A percentile compares a stretch with the other conserved stretches of the same genome.
phyloP scores from a whole-genome alignment of 2,113 vertebrate genomes.

The Nothoprocta perdicaria region DNA sequence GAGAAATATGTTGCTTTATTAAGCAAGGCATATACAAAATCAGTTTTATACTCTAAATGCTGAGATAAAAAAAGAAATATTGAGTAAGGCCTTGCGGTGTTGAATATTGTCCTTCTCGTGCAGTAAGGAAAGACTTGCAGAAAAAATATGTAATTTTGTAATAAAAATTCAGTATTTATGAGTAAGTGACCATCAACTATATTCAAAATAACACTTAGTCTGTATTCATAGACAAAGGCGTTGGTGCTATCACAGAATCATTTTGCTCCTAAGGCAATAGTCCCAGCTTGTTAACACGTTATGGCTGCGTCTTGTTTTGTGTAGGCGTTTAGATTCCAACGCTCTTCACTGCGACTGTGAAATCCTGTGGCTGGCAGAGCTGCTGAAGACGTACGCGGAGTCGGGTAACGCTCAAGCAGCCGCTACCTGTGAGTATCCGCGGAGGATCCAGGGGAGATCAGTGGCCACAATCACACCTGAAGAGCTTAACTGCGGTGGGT shows the following conservation, averaged over 20 bases:
- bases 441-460: slow-evolving; percentile 91
- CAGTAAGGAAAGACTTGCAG: not conserved
- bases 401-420: slow-evolving; percentile 95
- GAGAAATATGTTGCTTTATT: not conserved
- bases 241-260: not conserved
- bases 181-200: not conserved
- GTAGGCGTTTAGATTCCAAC: slow-evolving; percentile 94
- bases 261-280: not conserved
- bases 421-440: slow-evolving; percentile 92
- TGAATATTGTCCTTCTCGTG: not conserved
- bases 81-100: not conserved
- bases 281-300: not conserved
- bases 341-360: slow-evolving; percentile 95
- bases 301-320: not conserved
- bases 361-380: slow-evolving; percentile 93
- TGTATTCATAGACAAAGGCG: not conserved
- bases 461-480: slow-evolving; percentile 93
- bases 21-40: not conserved
- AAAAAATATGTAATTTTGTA: not conserved
- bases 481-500: slow-evolving; percentile 94
- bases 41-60: not conserved
- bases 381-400: slow-evolving; percentile 90
- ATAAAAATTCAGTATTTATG: not conserved
- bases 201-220: not conserved
- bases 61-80: not conserved